Conservation (phyloP, 2,888 invertebrate genomes). For the Sepioteuthis lessoniana region DNA sequence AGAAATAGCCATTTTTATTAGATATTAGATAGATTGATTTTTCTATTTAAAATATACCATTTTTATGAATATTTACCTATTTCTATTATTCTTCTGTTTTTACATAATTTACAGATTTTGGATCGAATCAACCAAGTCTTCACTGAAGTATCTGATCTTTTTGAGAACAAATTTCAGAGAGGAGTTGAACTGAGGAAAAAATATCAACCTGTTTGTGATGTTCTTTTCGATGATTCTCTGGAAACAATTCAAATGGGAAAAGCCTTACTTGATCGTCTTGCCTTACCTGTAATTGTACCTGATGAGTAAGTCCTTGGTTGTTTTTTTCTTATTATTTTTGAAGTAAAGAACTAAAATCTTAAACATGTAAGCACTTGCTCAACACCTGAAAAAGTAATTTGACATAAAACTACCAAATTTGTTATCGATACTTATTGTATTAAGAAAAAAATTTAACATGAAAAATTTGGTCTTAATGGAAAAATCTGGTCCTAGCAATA, state of each 20-base stretch:
- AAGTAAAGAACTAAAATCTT: background rate
- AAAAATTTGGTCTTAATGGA: too few relatives aligned
- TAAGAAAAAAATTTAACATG: too few relatives aligned
- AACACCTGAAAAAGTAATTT: too few relatives aligned
- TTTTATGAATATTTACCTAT: background rate
- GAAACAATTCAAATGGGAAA: slow-evolving; percentile 68
- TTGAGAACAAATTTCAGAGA: slow-evolving; percentile 65
- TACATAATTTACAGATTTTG: slow-evolving; percentile 61
- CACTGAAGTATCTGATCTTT: slow-evolving; percentile 65
- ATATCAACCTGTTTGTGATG: slow-evolving; percentile 60
- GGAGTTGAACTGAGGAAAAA: slow-evolving; percentile 60
- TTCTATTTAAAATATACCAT: too few relatives aligned
- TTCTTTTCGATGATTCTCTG: slow-evolving; percentile 63
- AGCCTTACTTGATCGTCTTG: slow-evolving; percentile 68
- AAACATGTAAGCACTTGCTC: background rate
- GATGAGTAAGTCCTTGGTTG: slow-evolving; percentile 63
- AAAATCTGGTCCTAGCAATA: too few relatives aligned
- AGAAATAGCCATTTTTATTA: too few relatives aligned
- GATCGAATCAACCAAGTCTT: slow-evolving; percentile 68
- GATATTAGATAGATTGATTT: too few relatives aligned
- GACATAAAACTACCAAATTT: too few relatives aligned
- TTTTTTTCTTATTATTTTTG: too few relatives aligned
- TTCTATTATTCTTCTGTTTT: background rate
- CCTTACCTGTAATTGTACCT: slow-evolving; percentile 66
- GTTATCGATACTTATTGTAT: too few relatives aligned